Percentiles rank a stretch among this genome's conserved stretches.
phyloP scores from a whole-genome alignment of 1,140 invertebrate genomes.

The Anthonomus grandis region DNA sequence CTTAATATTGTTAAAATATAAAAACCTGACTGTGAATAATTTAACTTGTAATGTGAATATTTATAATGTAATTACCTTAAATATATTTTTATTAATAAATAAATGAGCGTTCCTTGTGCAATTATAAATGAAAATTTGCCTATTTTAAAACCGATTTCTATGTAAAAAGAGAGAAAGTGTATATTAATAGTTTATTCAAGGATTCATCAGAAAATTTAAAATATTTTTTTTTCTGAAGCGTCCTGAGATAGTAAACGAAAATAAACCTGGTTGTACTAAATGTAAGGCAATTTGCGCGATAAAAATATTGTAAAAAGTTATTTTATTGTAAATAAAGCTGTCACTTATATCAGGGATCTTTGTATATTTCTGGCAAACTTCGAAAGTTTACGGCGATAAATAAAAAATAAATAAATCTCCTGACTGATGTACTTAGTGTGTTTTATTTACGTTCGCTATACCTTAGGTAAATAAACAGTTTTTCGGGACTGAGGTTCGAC shows the following conservation, averaged over 20 bases:
- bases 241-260: background rate
- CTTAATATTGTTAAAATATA: too few relatives aligned
- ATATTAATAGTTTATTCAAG: too few relatives aligned
- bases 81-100: too few relatives aligned
- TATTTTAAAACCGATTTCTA: too few relatives aligned
- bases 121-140: too few relatives aligned
- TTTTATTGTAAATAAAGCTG: constrained; percentile 38
- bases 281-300: background rate
- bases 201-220: too few relatives aligned
- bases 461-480: constrained; percentile 11
- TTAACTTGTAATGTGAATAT: too few relatives aligned
- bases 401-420: constrained; percentile 37
- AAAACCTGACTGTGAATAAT: too few relatives aligned
- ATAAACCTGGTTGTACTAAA: constrained; percentile 10
- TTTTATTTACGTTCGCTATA: constrained; percentile 22
- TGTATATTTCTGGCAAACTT: constrained; percentile 36
- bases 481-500: background rate
- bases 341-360: constrained; percentile 41
- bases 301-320: constrained; percentile 33
- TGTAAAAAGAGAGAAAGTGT: too few relatives aligned
- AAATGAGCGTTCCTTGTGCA: too few relatives aligned
- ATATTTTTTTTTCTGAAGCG: too few relatives aligned
- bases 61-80: too few relatives aligned
- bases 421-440: constrained; percentile 37
- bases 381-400: constrained; percentile 34